Percentiles rank a stretch among this genome's conserved stretches.
Conservation (phyloP, 2,888 invertebrate genomes). For the Apotomis turbidana region DNA sequence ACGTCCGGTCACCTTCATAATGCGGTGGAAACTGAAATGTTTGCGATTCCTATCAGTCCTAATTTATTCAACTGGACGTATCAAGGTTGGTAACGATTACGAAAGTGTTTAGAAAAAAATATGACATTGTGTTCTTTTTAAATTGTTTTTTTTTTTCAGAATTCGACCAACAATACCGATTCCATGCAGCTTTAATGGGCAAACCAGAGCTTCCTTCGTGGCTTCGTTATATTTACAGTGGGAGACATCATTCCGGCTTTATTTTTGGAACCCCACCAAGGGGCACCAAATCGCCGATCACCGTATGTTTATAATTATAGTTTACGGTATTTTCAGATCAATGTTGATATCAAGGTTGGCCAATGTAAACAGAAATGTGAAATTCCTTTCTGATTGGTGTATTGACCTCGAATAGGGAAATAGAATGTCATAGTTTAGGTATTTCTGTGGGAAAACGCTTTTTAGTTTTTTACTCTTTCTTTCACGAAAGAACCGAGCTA, state of each 20-base stretch:
- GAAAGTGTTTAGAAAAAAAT: neutral
- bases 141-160: conserved; percentile 62
- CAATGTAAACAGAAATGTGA: conserved; percentile 28
- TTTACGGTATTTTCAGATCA: conserved; percentile 30
- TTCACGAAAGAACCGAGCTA: too few species aligned
- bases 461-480: too few species aligned
- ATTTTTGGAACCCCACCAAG: conserved; percentile 93
- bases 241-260: conserved; percentile 90
- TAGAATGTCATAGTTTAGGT: neutral
- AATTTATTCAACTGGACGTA: conserved; percentile 92
- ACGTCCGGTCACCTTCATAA: conserved; percentile 65
- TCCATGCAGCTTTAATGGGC: conserved; percentile 89
- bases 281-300: conserved; percentile 67
- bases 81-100: conserved; percentile 77
- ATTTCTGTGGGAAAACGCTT: neutral
- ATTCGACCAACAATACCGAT: conserved; percentile 86
- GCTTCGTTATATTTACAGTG: conserved; percentile 93
- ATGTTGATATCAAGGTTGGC: conserved; percentile 35
- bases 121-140: neutral
- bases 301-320: conserved; percentile 54
- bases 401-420: conserved; percentile 5
- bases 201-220: conserved; percentile 94
- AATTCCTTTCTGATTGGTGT: conserved; percentile 18
- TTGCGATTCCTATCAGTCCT: conserved; percentile 90
- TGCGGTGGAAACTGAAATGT: conserved; percentile 89